Conservation (phyloP, 2,888 invertebrate species). For the Stenurella melanura region DNA sequence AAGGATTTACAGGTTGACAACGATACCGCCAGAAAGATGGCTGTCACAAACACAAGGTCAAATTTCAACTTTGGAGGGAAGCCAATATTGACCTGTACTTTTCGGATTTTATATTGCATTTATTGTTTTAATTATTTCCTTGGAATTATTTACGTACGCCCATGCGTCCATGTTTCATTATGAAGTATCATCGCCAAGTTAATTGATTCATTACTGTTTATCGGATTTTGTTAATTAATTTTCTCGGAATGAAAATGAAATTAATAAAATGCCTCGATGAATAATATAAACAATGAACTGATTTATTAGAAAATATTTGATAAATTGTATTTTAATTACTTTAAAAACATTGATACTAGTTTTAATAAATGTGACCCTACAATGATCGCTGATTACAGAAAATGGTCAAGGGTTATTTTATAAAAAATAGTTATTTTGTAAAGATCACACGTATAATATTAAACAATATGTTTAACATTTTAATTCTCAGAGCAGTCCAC, state of each 20-base stretch:
- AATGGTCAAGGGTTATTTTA: conserved; percentile 37
- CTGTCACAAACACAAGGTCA: no score
- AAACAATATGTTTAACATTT: no score
- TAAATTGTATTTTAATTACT: conserved; percentile 42
- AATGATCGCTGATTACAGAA: conserved; percentile 20
- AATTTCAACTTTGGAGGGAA: no score
- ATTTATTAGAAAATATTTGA: conserved; percentile 38
- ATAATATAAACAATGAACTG: conserved; percentile 38
- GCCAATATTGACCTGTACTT: no score
- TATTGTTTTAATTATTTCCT: no score
- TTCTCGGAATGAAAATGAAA: conserved; percentile 35
- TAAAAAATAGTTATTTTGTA: conserved; percentile 19
- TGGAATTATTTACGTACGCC: neutral
- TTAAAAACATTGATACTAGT: conserved; percentile 36
- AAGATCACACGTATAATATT: neutral
- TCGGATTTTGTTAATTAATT: conserved; percentile 32
- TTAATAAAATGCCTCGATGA: conserved; percentile 41
- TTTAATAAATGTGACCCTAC: conserved; percentile 31
- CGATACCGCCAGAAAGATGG: no score
- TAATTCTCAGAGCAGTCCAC: no score
- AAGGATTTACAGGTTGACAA: no score
- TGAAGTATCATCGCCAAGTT: conserved; percentile 5
- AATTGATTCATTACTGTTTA: conserved; percentile 12
- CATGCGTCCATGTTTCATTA: neutral
- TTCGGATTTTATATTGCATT: no score